Evolutionary conservation across 2,888 invertebrate species (phyloP), one percentile per base, ranked within the genome.

Genomic region (Nomada fucata): DNA sequence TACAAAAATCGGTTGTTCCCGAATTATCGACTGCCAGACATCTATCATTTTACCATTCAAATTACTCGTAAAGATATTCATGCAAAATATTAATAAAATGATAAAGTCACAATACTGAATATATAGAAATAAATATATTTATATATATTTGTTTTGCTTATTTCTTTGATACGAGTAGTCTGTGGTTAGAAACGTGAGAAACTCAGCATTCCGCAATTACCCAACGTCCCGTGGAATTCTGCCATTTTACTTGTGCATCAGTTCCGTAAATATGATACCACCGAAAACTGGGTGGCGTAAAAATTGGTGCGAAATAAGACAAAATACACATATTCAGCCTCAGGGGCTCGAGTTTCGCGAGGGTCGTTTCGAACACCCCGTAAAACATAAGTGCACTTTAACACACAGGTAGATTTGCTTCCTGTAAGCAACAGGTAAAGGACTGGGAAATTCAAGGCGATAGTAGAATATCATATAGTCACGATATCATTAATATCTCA

Each of bases 361-460:
- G 47, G 11, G 23, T 47, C 23, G 20, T 55, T 68, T 23, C 42
- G 20, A 68, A 36, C 50, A 63, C 55, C 18, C 13, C 18, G 53
- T 52, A 44, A 26, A 76, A 69, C 57, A 10, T n/a, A 44, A 69
- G 44, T 47, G 36, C 4, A 42, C 36, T 67, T 77, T 42, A 47
- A 29, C 36, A 1, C 47, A 61, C 47, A 63, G 47, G 50, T 57
- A 44, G 53, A 44, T 29, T 23, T 3, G 26, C 5, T 2, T 65
- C 26, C 26, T 26, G 20, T 47, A 26, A 57, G 79, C 79, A 80
- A 80, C 79, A 80, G 79, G 79, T 80, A 80, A 67, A 63, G 63
- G 18, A 11, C 18, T 55, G 47, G 3, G 59, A 42, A 70, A 53
- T 70, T 79, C 70, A 64, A 71, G 65, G 20, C 15, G 61, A 4